phyloP scores from a whole-genome alignment of 2,113 vertebrate species.

The Turnix velox region DNA sequence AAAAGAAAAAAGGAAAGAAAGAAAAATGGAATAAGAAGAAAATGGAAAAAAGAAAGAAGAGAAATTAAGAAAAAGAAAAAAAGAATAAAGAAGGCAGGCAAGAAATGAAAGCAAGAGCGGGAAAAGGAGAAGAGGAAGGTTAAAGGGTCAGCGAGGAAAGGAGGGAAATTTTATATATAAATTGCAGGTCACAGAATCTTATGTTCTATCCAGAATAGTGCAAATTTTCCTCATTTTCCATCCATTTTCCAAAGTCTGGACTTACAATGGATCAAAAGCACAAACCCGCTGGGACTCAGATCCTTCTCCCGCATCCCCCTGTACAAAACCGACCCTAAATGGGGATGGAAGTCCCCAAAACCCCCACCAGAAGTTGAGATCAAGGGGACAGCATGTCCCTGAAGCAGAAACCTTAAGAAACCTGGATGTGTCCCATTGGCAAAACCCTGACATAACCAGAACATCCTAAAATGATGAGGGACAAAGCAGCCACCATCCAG shows the following conservation, averaged over 20 bases:
- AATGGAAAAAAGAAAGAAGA: rapidly evolving
- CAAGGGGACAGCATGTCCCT: not conserved
- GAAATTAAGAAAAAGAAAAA: rapidly evolving
- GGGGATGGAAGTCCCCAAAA: not conserved
- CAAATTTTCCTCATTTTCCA: not conserved
- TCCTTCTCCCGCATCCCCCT: not conserved
- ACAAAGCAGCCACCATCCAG: not conserved
- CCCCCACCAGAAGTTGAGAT: not conserved
- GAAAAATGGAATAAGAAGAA: rapidly evolving
- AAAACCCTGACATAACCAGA: rapidly evolving
- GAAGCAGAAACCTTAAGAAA: rapidly evolving
- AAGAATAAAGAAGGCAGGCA: not conserved
- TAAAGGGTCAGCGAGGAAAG: not conserved
- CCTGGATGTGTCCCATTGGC: rapidly evolving
- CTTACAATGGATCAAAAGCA: not conserved
- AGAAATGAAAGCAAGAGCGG: not conserved
- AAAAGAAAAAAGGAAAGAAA: rapidly evolving
- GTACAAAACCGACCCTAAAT: not conserved
- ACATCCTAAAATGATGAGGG: not conserved
- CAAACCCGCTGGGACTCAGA: not conserved
- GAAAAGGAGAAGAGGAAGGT: not conserved
- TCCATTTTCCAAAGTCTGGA: not conserved
- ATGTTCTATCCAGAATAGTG: not conserved
- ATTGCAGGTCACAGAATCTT: not conserved
- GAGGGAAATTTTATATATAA: not conserved